Conservation (phyloP, 2,113 vertebrate genomes). For the Entomyzon cyanotis region DNA sequence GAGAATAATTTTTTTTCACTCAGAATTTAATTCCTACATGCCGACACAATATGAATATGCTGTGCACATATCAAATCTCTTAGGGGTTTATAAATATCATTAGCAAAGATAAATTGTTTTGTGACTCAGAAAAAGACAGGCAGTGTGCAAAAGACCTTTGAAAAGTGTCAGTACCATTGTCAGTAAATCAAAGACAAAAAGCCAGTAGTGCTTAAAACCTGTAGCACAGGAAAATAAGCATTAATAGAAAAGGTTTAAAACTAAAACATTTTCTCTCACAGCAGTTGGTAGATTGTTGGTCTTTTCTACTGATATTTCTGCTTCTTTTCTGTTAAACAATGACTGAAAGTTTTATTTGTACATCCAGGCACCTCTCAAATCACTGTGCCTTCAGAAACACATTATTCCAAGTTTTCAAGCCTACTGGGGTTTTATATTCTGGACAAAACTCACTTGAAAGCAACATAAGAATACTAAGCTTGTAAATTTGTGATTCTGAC, state of each 20-base stretch:
- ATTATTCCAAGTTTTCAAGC: neutral
- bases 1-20: neutral
- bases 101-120: neutral
- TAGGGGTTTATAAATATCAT: neutral
- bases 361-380: neutral
- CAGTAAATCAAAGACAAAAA: neutral
- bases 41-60: neutral
- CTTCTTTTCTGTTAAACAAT: neutral
- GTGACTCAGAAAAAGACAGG: neutral
- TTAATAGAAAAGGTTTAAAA: neutral
- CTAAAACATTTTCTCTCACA: neutral
- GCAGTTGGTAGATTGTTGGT: neutral
- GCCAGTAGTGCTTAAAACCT: neutral
- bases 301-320: neutral
- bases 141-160: neutral
- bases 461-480: neutral
- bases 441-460: neutral
- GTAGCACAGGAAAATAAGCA: neutral
- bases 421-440: neutral
- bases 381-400: neutral
- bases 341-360: neutral
- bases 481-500: neutral
- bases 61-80: neutral
- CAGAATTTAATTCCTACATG: neutral
- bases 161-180: neutral